Percentiles rank a stretch among this genome's conserved stretches.
Conservation (phyloP, 2,797 vertebrate genomes). For the Cyprinodon diabolis region DNA sequence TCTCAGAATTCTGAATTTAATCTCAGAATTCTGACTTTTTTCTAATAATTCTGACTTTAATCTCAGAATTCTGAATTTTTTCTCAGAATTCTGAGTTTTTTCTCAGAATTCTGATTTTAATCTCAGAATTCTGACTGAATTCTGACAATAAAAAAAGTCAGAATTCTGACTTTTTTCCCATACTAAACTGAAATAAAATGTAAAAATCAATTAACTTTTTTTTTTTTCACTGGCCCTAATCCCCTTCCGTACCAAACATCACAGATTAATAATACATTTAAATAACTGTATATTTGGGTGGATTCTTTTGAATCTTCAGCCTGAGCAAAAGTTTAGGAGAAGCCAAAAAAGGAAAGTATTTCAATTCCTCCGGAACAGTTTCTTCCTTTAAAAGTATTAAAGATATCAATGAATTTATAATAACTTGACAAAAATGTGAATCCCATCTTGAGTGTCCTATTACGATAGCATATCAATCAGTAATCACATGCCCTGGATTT, state of each 20-base stretch:
- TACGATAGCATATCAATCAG: conserved; percentile 48
- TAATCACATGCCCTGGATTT: conserved; percentile 55
- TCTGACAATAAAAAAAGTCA: too few species aligned
- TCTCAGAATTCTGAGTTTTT: too few species aligned
- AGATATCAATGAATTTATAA: conserved; percentile 38
- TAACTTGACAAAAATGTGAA: conserved; percentile 37
- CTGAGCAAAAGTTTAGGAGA: conserved; percentile 23
- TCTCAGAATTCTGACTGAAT: too few species aligned
- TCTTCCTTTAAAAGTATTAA: conserved; percentile 16
- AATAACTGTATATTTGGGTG: conserved; percentile 42
- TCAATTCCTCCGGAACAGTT: conserved; percentile 15
- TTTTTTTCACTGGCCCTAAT: too few species aligned
- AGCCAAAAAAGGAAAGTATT: conserved; percentile 31
- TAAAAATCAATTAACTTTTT: too few species aligned
- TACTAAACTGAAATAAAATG: too few species aligned
- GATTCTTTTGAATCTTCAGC: conserved; percentile 52
- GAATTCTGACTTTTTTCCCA: too few species aligned
- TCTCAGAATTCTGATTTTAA: too few species aligned
- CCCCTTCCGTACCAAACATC: conserved; percentile 7
- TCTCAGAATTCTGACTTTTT: too few species aligned
- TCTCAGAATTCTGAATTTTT: too few species aligned
- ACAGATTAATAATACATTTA: conserved; percentile 44
- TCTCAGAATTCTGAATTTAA: fast-evolving
- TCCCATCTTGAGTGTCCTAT: conserved; percentile 37
- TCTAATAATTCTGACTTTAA: too few species aligned